phyloP scores from a whole-genome alignment of 2,888 invertebrate genomes.

The Oasisia sp. region DNA sequence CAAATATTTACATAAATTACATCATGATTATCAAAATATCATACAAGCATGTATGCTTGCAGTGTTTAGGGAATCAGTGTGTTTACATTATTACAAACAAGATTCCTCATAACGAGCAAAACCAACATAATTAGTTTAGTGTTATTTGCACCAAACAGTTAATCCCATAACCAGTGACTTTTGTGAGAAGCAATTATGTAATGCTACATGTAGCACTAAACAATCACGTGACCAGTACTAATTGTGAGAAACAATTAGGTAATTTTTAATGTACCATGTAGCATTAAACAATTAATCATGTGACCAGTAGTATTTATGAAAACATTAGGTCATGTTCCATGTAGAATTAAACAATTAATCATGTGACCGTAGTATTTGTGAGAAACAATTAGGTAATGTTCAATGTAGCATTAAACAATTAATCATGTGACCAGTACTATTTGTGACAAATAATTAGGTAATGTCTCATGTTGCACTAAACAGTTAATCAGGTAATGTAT shows the following conservation, averaged over 20 bases:
- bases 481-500: not conserved
- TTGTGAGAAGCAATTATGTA: too few relatives aligned
- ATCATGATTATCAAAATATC: not conserved
- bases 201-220: too few relatives aligned
- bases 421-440: not conserved
- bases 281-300: too few relatives aligned
- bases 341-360: not conserved
- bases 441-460: not conserved
- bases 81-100: not conserved
- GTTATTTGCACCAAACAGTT: not conserved
- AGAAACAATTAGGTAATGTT: too few relatives aligned
- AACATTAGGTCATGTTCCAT: too few relatives aligned
- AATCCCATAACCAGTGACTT: too few relatives aligned
- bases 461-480: not conserved
- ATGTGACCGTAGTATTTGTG: too few relatives aligned
- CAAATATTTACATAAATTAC: not conserved
- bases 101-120: not conserved
- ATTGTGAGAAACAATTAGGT: too few relatives aligned
- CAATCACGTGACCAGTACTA: too few relatives aligned
- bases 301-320: too few relatives aligned
- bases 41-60: not conserved
- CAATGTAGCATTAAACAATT: not conserved
- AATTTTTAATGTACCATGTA: too few relatives aligned
- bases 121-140: not conserved
- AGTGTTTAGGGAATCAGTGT: not conserved